Conservation (phyloP, 2,888 invertebrate species). For the Endotricha flammealis region DNA sequence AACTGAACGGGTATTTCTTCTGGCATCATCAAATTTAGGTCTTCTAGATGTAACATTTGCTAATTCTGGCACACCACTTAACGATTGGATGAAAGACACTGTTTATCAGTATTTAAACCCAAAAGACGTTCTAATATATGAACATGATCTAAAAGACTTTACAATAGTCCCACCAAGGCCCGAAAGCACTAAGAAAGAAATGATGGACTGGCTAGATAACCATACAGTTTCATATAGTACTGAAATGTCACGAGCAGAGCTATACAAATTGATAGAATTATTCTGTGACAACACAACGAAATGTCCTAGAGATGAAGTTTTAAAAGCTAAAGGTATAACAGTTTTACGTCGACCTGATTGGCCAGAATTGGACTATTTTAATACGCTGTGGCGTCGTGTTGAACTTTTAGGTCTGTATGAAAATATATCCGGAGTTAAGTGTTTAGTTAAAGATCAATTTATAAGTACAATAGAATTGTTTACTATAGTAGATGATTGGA, state of each 20-base stretch:
- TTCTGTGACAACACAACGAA: slow-evolving; percentile 6
- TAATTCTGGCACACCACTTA: not conserved
- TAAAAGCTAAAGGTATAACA: slow-evolving; percentile 16
- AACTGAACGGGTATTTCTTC: not conserved
- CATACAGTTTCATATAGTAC: slow-evolving; percentile 16
- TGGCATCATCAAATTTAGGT: not conserved
- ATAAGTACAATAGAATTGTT: not conserved
- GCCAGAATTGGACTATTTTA: slow-evolving; percentile 11
- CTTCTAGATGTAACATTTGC: not conserved
- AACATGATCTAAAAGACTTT: not conserved
- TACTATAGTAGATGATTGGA: not conserved
- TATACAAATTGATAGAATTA: slow-evolving; percentile 20
- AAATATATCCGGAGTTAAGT: not conserved
- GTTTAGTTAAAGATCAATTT: not conserved
- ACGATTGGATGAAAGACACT: slow-evolving; percentile 1
- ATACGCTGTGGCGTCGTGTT: not conserved
- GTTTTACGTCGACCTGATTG: slow-evolving; percentile 12
- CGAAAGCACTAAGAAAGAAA: slow-evolving; percentile 16
- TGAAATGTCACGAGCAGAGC: slow-evolving; percentile 18
- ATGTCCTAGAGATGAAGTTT: slow-evolving; percentile 10
- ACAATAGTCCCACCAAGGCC: slow-evolving; percentile 11
- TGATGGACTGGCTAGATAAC: slow-evolving; percentile 18
- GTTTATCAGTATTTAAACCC: not conserved
- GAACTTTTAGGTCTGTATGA: too few relatives aligned
- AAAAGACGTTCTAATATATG: slow-evolving; percentile 1